These are phyloP conservation scores for Oreochromis grahami DNA, from an alignment of 2,797 vertebrate species.

Conservation along the genomic window DNA sequence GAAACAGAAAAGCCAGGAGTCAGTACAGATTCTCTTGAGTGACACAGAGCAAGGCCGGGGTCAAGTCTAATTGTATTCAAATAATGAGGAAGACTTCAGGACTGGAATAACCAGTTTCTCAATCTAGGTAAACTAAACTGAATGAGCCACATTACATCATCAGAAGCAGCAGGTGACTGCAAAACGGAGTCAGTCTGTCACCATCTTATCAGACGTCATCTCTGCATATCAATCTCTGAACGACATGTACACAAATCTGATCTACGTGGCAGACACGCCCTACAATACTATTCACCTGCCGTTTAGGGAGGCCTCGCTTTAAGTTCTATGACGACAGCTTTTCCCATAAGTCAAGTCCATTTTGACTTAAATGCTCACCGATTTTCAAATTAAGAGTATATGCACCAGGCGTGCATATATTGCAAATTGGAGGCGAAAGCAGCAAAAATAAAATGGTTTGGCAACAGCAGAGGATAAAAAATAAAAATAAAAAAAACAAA, in stretches of 20 bases:
- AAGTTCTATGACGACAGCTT: background rate
- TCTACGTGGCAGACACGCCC: background rate
- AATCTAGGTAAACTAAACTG: background rate
- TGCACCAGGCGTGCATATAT: background rate
- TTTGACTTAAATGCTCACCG: background rate
- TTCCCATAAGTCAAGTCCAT: background rate
- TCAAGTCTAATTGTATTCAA: background rate
- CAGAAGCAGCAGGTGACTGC: background rate
- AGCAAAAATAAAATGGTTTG: background rate
- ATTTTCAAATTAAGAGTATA: background rate
- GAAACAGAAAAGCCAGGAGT: slow-evolving; percentile 22
- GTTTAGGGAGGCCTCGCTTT: background rate
- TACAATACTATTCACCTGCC: background rate
- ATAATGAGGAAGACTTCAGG: background rate
- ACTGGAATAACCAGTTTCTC: background rate
- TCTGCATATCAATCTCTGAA: background rate
- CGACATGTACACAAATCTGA: background rate
- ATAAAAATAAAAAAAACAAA: background rate
- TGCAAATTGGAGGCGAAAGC: background rate
- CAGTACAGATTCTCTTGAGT: background rate
- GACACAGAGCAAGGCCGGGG: background rate
- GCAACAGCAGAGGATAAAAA: background rate
- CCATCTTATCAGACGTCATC: background rate
- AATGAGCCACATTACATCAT: background rate
- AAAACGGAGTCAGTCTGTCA: background rate